Conservation (phyloP, 2,113 vertebrate genomes). For the Hemiprocne comata region DNA sequence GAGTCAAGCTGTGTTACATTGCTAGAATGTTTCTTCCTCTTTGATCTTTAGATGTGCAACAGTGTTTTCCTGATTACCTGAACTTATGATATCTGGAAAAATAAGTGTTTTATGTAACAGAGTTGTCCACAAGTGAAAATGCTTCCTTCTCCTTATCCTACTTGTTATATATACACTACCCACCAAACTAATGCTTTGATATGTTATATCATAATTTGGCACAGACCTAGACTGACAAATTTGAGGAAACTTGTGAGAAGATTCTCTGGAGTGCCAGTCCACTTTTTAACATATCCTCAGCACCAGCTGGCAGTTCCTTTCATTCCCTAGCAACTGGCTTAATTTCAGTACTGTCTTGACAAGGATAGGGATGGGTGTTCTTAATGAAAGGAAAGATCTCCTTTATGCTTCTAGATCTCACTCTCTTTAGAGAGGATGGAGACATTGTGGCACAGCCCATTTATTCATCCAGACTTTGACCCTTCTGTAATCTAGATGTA, state of each 20-base stretch:
- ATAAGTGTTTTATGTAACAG: constrained; percentile 25
- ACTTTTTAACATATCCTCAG: constrained; percentile 38
- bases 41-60: not conserved
- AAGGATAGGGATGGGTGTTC: not conserved
- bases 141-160: constrained; percentile 5
- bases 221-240: constrained; percentile 30
- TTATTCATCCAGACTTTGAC: not conserved
- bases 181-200: constrained; percentile 12
- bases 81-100: not conserved
- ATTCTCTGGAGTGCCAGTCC: constrained; percentile 56
- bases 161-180: constrained; percentile 23
- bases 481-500: not conserved
- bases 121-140: not conserved
- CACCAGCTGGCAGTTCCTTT: constrained; percentile 58
- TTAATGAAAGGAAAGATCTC: not conserved
- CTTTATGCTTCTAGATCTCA: not conserved
- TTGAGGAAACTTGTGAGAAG: constrained; percentile 45
- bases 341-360: constrained; percentile 26
- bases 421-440: not conserved
- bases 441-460: not conserved
- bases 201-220: constrained; percentile 39
- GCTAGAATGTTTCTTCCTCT: not conserved
- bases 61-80: not conserved
- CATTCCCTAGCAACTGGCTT: constrained; percentile 61
- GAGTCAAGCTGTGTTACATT: not conserved